Evolutionary conservation across 2,797 vertebrate genomes (phyloP).

Genomic region (Cuniculus paca): DNA sequence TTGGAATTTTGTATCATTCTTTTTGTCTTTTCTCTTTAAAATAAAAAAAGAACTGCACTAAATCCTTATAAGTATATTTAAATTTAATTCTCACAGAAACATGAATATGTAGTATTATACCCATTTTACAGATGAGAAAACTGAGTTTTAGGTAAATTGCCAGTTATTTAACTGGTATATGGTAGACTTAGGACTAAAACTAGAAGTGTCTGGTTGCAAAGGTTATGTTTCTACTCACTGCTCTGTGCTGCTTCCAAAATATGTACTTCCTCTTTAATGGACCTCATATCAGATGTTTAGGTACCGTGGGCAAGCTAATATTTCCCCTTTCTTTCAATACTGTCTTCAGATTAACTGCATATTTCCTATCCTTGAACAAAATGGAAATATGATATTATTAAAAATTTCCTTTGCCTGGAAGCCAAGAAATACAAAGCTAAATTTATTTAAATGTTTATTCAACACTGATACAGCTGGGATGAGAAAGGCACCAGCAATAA

Average conservation of each 20-base stretch:
- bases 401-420: conserved; percentile 30
- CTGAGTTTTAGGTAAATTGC: neutral
- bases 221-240: neutral
- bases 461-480: conserved; percentile 6
- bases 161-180: neutral
- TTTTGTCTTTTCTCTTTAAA: neutral
- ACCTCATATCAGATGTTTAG: neutral
- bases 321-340: neutral
- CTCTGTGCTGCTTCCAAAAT: neutral
- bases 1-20: neutral
- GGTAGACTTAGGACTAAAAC: neutral
- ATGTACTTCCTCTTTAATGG: neutral
- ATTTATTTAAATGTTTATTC: conserved; percentile 56
- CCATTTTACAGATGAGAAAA: conserved; percentile 47
- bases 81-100: conserved; percentile 33
- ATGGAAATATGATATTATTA: conserved; percentile 30
- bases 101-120: neutral
- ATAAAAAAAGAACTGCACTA: neutral
- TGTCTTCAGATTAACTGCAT: conserved; percentile 14
- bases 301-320: neutral
- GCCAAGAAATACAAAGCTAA: conserved; percentile 21
- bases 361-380: conserved; percentile 35
- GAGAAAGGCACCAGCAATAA: neutral
- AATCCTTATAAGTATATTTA: neutral
- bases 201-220: neutral